phyloP scores from a whole-genome alignment of 2,797 vertebrate species.

The Lateolabrax maculatus region DNA sequence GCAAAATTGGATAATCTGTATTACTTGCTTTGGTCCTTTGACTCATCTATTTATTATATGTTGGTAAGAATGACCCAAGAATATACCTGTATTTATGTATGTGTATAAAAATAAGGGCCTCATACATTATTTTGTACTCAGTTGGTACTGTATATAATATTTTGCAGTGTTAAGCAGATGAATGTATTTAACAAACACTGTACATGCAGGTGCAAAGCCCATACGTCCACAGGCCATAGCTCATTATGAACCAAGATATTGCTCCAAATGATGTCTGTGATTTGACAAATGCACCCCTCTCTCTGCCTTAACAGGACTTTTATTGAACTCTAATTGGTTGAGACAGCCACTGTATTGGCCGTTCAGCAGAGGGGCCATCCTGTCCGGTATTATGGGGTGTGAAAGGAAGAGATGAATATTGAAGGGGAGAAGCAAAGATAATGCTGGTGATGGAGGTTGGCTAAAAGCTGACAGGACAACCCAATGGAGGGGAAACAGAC shows the following conservation, averaged over 20 bases:
- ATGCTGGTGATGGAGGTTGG: slow-evolving; percentile 74
- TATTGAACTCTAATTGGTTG: slow-evolving; percentile 70
- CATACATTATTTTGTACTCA: background rate
- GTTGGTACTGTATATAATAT: background rate
- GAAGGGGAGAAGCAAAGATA: slow-evolving; percentile 75
- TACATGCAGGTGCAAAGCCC: background rate
- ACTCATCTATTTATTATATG: background rate
- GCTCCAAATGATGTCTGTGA: slow-evolving; percentile 33
- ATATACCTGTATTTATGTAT: background rate
- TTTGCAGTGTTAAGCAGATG: background rate
- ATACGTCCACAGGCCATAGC: background rate
- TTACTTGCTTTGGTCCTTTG: background rate
- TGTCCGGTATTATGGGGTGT: slow-evolving; percentile 67
- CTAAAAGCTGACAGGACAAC: slow-evolving; percentile 82
- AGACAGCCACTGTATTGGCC: slow-evolving; percentile 71
- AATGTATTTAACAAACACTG: background rate
- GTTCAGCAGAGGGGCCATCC: slow-evolving; percentile 60
- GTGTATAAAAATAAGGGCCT: background rate
- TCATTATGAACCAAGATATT: slow-evolving; percentile 26
- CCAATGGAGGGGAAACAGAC: slow-evolving; percentile 83
- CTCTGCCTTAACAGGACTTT: slow-evolving; percentile 52
- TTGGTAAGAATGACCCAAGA: background rate
- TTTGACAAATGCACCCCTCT: slow-evolving; percentile 61
- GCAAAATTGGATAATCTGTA: slow-evolving; percentile 3
- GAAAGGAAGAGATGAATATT: slow-evolving; percentile 79